Evolutionary conservation across 1,140 invertebrate species (phyloP), one percentile per base, ranked within the genome.

Genomic region (Phocides pigmalion): DNA sequence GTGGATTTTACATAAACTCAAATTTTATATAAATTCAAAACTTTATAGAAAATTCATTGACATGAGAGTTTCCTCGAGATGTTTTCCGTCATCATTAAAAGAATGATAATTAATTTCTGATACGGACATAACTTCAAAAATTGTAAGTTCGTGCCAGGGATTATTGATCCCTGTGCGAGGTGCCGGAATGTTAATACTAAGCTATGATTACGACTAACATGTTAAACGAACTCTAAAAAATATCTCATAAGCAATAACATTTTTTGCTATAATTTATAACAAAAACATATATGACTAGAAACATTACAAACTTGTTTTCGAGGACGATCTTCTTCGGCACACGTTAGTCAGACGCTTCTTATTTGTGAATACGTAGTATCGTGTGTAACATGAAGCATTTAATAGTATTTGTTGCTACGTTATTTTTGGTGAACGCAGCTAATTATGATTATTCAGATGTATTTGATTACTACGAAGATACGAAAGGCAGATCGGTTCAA

Each of bases 311-410:
- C 68, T 53, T 42, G 68, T 70, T 66, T 56, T 61, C 54, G 68
- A 66, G 64, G 64, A 64, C 62, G 32, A 12, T 19, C n/a, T n/a
- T n/a, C n/a, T n/a, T 46, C 14, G 4, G n/a, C 12, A 46, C n/a
- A 5, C 11, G 15, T 20, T 22, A 42, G 22, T 39, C 72, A 72
- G 62, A 74, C 63, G 64, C 66, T 47, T 72, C 62, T 62, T 41
- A 61, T 19, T 50, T 42, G 25, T 64, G 37, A 25, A 19, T 17
- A 50, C 37, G 41, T 44, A 28, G 49, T 44, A 49, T 58, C 68
- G 72, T 65, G 66, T 69, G 15, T 51, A 77, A 61, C 59, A 82
- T 82, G 78, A 77, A 66, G 20, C 59, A 50, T 17, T 62, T 74
- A 32, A 46, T 82, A 0, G 14, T 70, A 56, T 47, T 74, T 22